These are phyloP conservation scores for Clarias batrachus DNA, from an alignment of 2,113 vertebrate species.

Conservation along the genomic window DNA sequence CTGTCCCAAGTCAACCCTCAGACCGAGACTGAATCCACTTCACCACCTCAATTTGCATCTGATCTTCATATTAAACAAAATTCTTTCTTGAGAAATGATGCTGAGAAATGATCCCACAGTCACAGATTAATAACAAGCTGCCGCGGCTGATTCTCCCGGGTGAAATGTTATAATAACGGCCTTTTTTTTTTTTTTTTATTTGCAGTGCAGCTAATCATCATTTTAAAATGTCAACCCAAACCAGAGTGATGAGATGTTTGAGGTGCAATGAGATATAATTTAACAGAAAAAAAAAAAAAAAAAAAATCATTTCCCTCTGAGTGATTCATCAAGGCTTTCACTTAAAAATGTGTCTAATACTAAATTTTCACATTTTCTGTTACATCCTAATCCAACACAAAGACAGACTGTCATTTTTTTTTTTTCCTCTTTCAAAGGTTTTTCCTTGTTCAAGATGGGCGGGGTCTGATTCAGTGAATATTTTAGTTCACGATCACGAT, in stretches of 20 bases:
- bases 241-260: neutral
- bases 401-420: neutral
- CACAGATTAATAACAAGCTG: neutral
- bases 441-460: no score
- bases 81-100: neutral
- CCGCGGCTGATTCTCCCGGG: neutral
- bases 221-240: neutral
- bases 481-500: neutral
- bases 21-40: neutral
- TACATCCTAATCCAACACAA: neutral
- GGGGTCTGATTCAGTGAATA: no score
- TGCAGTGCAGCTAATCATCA: neutral
- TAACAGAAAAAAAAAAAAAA: neutral
- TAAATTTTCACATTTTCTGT: neutral
- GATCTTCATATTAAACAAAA: neutral
- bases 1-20: neutral
- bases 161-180: constrained; percentile 16
- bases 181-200: neutral
- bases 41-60: neutral
- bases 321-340: neutral
- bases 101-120: neutral
- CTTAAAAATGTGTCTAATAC: neutral
- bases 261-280: neutral
- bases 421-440: neutral
- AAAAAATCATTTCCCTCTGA: neutral